A percentile compares a stretch with the other conserved stretches of the same genome.
Evolutionary conservation across 2,113 vertebrate genomes (phyloP).

Genomic region (Sigmodon hispidus): DNA sequence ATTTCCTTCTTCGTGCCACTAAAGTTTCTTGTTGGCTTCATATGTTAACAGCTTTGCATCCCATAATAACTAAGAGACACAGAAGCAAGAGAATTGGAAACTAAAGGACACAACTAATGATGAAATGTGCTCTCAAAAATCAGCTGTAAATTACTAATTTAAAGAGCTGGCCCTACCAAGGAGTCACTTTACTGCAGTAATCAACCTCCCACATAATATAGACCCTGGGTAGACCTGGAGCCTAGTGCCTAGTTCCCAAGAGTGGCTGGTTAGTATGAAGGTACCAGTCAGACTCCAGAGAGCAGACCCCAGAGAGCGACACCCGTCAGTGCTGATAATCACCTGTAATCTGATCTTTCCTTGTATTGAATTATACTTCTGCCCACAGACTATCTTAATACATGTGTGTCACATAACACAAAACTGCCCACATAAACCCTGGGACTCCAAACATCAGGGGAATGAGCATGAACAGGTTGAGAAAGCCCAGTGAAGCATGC

Average conservation of each 20-base stretch:
- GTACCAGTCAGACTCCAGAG: neutral
- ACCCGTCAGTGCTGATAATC: neutral
- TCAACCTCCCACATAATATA: neutral
- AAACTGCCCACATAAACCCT: neutral
- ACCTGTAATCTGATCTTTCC: neutral
- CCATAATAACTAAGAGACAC: neutral
- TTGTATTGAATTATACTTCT: neutral
- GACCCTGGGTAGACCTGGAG: neutral
- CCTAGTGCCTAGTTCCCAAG: neutral
- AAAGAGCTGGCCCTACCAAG: neutral
- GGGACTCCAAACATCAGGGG: rapidly evolving
- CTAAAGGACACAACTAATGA: neutral
- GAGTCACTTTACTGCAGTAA: conserved; percentile 42
- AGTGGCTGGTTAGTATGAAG: neutral
- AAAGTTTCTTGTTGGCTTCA: neutral
- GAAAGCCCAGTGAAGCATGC: neutral
- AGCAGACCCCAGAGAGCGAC: rapidly evolving
- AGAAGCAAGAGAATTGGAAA: conserved; percentile 4
- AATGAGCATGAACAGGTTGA: neutral
- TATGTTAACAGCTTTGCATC: neutral
- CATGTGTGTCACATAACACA: neutral
- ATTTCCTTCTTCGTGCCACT: neutral
- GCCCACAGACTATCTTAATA: neutral
- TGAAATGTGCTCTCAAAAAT: neutral
- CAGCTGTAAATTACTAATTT: conserved; percentile 28